A percentile compares a stretch with the other conserved stretches of the same genome.
These are phyloP conservation scores for Sthenelais limicola DNA, from an alignment of 2,888 invertebrate genomes.

Conservation along the genomic window DNA sequence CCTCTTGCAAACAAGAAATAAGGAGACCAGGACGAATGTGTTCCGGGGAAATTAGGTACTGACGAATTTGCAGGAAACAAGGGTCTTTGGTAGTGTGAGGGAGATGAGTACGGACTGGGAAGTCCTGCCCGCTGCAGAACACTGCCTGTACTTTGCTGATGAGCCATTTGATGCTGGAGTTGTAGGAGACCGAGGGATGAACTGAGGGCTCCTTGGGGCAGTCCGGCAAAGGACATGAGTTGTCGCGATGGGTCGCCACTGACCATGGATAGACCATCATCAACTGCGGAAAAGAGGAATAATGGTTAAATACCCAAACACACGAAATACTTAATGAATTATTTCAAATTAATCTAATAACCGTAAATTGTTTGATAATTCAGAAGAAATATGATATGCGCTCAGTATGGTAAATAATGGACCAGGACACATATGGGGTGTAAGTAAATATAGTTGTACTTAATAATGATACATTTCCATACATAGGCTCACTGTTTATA, in stretches of 20 bases:
- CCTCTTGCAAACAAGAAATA: slow-evolving; percentile 36
- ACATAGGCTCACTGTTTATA: no score
- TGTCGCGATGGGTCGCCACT: slow-evolving; percentile 26
- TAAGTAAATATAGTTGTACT: no score
- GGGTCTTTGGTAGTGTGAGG: slow-evolving; percentile 17
- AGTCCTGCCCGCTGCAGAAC: not conserved
- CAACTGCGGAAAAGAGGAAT: not conserved
- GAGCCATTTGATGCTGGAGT: slow-evolving; percentile 32
- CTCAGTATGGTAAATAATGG: no score
- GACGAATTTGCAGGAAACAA: slow-evolving; percentile 11
- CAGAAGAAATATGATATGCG: no score
- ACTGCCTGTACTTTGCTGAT: not conserved
- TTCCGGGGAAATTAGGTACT: not conserved
- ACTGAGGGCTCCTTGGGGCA: slow-evolving; percentile 20
- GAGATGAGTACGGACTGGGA: slow-evolving; percentile 17
- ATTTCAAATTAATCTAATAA: no score
- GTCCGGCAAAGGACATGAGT: slow-evolving; percentile 17
- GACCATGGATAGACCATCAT: no score
- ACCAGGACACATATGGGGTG: no score
- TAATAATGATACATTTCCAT: no score
- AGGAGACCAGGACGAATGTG: slow-evolving; percentile 34
- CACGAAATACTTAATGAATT: no score
- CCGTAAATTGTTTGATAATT: no score
- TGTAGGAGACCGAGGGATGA: slow-evolving; percentile 29
- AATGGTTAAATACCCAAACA: no score